These are phyloP conservation scores for Caenorhabditis uteleia DNA, from an alignment of 2,888 invertebrate genomes.

Conservation along the genomic window DNA sequence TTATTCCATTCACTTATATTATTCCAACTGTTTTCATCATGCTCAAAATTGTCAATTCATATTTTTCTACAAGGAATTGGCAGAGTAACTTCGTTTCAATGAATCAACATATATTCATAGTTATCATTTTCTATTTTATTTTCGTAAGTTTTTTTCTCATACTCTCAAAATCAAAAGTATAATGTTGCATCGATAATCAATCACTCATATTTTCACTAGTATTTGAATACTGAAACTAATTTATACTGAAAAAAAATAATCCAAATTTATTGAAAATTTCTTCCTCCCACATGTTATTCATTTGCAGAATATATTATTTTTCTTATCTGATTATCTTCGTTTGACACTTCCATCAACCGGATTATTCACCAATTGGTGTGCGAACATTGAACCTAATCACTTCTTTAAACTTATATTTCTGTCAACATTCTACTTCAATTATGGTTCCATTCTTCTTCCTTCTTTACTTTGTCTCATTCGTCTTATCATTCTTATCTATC, in stretches of 20 bases:
- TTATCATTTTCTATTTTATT: constrained; percentile 10
- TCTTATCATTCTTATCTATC: constrained; percentile 17
- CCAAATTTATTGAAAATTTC: not conserved
- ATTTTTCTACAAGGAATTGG: not conserved
- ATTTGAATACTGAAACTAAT: not conserved
- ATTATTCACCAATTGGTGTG: constrained; percentile 25
- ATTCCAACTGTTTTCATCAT: constrained; percentile 15
- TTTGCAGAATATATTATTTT: constrained; percentile 17
- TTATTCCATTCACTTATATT: constrained; percentile 14
- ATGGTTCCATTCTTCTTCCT: constrained; percentile 11
- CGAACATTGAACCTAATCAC: constrained; percentile 16
- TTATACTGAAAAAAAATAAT: not conserved
- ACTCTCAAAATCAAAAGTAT: not conserved
- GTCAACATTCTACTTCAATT: constrained; percentile 18
- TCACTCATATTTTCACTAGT: no score
- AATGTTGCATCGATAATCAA: not conserved
- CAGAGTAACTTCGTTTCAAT: constrained; percentile 3
- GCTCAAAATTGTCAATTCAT: constrained; percentile 6
- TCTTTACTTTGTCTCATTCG: constrained; percentile 15
- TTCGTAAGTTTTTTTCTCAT: constrained; percentile 5
- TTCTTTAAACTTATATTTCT: constrained; percentile 23
- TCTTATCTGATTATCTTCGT: constrained; percentile 15
- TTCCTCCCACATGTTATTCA: no score
- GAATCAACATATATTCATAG: constrained; percentile 13
- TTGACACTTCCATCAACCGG: constrained; percentile 22